phyloP scores from a whole-genome alignment of 2,797 vertebrate genomes.

The Zenarchopterus dispar region DNA sequence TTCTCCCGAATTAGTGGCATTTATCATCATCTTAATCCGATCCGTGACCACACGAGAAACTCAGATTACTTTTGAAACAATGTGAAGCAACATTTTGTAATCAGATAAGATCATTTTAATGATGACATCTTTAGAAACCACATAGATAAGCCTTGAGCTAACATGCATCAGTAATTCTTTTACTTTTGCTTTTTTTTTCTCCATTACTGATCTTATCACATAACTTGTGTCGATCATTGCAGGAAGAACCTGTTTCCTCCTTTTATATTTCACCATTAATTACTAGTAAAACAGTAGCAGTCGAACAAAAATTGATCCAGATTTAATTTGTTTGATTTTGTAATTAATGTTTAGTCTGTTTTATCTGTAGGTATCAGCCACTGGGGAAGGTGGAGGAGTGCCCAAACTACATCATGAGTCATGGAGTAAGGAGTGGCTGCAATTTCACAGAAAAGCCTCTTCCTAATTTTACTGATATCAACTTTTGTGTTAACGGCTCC shows the following conservation, averaged over 20 bases:
- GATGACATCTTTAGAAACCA: not conserved
- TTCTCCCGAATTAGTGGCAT: too few relatives aligned
- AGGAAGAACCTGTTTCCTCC: not conserved
- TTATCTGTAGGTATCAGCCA: slow-evolving; percentile 67
- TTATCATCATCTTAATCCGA: too few relatives aligned
- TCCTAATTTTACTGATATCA: slow-evolving; percentile 75
- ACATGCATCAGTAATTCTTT: not conserved
- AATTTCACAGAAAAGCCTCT: slow-evolving; percentile 59
- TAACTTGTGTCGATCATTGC: not conserved
- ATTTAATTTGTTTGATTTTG: too few relatives aligned
- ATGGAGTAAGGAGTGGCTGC: slow-evolving; percentile 65
- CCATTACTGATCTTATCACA: too few relatives aligned
- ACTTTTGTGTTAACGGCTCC: slow-evolving; percentile 80
- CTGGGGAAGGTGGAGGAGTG: slow-evolving; percentile 72
- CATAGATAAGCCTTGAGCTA: not conserved
- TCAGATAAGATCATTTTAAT: too few relatives aligned
- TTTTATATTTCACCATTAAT: not conserved
- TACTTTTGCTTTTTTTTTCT: not conserved
- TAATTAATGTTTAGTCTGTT: too few relatives aligned
- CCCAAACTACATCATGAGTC: slow-evolving; percentile 57
- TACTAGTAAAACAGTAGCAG: not conserved
- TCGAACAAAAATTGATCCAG: too few relatives aligned
- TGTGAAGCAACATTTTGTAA: too few relatives aligned
- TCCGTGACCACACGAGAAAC: too few relatives aligned
- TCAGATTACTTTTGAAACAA: too few relatives aligned